Percentiles rank a stretch among this genome's conserved stretches.
These are phyloP conservation scores for Hormiphora californensis DNA, from an alignment of 37 sponge, comb jelly and placozoan genomes.

Conservation along the genomic window DNA sequence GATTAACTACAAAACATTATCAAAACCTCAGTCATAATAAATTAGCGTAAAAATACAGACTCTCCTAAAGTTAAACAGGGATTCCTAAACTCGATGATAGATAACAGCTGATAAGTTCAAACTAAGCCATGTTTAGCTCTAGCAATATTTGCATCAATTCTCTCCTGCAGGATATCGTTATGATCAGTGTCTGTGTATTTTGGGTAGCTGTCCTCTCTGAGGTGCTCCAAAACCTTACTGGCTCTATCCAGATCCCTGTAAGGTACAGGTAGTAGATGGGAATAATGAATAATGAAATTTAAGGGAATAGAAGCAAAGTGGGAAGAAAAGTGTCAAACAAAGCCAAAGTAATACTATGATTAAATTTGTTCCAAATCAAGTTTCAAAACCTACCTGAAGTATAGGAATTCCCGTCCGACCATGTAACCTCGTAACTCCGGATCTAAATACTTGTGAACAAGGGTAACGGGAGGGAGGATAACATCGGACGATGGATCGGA, in stretches of 20 bases:
- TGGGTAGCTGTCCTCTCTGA: background rate
- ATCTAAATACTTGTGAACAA: slow-evolving; percentile 42
- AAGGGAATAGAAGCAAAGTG: no score
- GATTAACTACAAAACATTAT: background rate
- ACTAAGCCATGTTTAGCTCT: background rate
- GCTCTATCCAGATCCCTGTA: slow-evolving; percentile 39
- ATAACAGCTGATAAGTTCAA: background rate
- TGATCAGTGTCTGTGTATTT: background rate
- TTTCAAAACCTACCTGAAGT: slow-evolving; percentile 56
- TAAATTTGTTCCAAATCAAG: no score
- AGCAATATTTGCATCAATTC: slow-evolving; percentile 13
- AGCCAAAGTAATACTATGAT: no score
- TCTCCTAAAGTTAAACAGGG: no score
- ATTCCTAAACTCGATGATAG: background rate
- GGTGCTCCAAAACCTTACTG: background rate
- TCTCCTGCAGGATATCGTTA: slow-evolving; percentile 40
- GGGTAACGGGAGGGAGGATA: slow-evolving; percentile 8
- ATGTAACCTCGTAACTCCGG: slow-evolving; percentile 26
- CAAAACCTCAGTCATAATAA: background rate
- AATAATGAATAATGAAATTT: no score
- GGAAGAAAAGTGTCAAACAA: no score
- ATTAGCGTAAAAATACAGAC: no score
- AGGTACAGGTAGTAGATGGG: no score
- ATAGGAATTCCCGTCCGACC: slow-evolving; percentile 34
- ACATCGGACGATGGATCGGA: slow-evolving; percentile 23